phyloP scores from a whole-genome alignment of 1,140 invertebrate genomes.

The Camponotus pennsylvanicus region DNA sequence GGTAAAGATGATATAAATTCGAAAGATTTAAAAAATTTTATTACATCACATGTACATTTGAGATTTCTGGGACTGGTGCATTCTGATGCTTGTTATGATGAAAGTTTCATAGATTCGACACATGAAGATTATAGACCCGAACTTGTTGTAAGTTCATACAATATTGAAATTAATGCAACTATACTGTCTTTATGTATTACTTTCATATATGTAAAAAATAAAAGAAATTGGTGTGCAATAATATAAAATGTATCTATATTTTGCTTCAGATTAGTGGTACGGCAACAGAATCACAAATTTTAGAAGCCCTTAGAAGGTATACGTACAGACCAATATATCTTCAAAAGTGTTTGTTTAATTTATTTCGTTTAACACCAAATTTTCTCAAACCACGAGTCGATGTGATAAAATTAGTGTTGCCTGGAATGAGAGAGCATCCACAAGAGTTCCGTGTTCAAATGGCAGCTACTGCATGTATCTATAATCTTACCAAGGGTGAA shows the following conservation, averaged over 20 bases:
- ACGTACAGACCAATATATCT: constrained; percentile 88
- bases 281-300: constrained; percentile 88
- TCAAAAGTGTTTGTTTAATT: constrained; percentile 91
- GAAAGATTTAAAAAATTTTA: constrained; percentile 86
- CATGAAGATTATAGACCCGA: constrained; percentile 84
- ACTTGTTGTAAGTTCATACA: constrained; percentile 83
- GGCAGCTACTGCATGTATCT: constrained; percentile 93
- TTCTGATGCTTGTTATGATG: constrained; percentile 88
- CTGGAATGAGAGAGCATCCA: constrained; percentile 90
- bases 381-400: constrained; percentile 89
- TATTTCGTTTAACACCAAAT: constrained; percentile 90
- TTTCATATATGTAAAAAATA: neutral
- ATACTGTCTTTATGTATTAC: constrained; percentile 23
- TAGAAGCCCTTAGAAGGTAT: constrained; percentile 89
- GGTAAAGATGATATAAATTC: constrained; percentile 87
- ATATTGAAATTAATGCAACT: constrained; percentile 26
- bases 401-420: constrained; percentile 91
- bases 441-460: constrained; percentile 91
- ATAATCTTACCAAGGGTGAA: constrained; percentile 92
- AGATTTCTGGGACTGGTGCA: constrained; percentile 89
- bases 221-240: constrained; percentile 10
- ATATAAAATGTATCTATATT: constrained; percentile 44
- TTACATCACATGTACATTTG: constrained; percentile 86
- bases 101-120: constrained; percentile 86
- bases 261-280: constrained; percentile 88